These are phyloP conservation scores for Matsumurasca onukii DNA, from an alignment of 1,140 invertebrate genomes.

Conservation along the genomic window DNA sequence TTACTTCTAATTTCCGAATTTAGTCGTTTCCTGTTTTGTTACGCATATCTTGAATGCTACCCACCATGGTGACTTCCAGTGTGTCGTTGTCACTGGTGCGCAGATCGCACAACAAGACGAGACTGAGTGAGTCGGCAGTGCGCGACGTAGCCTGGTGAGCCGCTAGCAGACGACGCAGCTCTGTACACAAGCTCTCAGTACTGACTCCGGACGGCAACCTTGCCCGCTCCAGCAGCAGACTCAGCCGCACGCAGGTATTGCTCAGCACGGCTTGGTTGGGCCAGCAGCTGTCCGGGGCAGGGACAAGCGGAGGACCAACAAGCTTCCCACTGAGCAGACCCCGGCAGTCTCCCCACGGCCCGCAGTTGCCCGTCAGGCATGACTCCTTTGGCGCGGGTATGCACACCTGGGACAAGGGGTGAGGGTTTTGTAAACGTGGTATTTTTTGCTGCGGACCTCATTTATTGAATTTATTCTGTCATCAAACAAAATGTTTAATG, in stretches of 20 bases:
- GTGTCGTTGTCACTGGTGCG: slow-evolving; percentile 77
- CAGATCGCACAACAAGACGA: slow-evolving; percentile 79
- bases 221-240: slow-evolving; percentile 66
- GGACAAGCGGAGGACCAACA: slow-evolving; percentile 71
- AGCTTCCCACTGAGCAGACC: slow-evolving; percentile 68
- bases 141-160: slow-evolving; percentile 56
- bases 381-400: slow-evolving; percentile 72
- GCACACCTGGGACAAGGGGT: slow-evolving; percentile 67
- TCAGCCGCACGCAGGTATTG: slow-evolving; percentile 72
- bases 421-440: too few relatives aligned
- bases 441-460: too few relatives aligned
- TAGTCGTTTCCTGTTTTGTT: too few relatives aligned
- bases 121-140: slow-evolving; percentile 45
- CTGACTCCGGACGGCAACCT: slow-evolving; percentile 62
- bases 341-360: slow-evolving; percentile 78
- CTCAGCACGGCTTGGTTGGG: slow-evolving; percentile 69
- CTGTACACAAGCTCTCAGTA: slow-evolving; percentile 67
- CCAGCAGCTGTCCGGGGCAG: slow-evolving; percentile 74
- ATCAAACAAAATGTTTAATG: too few relatives aligned
- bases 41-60: too few relatives aligned
- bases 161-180: slow-evolving; percentile 66
- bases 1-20: too few relatives aligned
- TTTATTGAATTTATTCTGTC: too few relatives aligned
- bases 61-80: slow-evolving; percentile 84
- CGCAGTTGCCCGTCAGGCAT: slow-evolving; percentile 75